These are phyloP conservation scores for Talpa occidentalis DNA, from an alignment of 2,113 vertebrate species.

Conservation along the genomic window DNA sequence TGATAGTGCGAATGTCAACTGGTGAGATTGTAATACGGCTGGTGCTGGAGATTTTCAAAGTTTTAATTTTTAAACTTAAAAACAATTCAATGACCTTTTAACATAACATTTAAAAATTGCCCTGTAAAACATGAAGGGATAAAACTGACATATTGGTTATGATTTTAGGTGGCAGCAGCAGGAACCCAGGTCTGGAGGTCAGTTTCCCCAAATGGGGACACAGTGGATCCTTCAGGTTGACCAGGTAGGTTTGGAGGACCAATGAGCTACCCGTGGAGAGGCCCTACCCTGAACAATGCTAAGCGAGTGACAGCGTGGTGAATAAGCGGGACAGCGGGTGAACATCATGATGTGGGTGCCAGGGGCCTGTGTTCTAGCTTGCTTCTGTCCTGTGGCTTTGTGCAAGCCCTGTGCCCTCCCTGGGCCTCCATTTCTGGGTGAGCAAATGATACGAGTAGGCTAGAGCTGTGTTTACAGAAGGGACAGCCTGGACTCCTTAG, in stretches of 20 bases:
- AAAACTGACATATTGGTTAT: background rate
- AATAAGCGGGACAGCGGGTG: background rate
- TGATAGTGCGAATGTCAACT: background rate
- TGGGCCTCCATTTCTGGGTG: background rate
- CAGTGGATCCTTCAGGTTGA: background rate
- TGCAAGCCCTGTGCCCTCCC: background rate
- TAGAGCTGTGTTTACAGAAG: background rate
- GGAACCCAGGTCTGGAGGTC: background rate
- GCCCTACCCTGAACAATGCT: background rate
- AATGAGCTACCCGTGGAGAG: background rate
- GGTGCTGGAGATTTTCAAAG: constrained; percentile 7
- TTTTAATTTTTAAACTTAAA: background rate
- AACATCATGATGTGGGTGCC: background rate
- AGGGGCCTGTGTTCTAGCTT: background rate
- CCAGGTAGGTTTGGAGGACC: background rate
- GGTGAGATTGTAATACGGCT: background rate
- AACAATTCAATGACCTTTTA: background rate
- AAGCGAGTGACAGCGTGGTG: accelerated
- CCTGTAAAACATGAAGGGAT: background rate
- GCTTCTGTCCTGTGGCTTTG: background rate
- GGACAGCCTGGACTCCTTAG: background rate
- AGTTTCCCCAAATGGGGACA: background rate
- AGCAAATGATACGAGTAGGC: background rate
- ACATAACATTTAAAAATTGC: background rate
- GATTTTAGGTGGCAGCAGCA: background rate